These are phyloP conservation scores for Lepidothrix coronata DNA, from an alignment of 2,113 vertebrate species.

Conservation along the genomic window DNA sequence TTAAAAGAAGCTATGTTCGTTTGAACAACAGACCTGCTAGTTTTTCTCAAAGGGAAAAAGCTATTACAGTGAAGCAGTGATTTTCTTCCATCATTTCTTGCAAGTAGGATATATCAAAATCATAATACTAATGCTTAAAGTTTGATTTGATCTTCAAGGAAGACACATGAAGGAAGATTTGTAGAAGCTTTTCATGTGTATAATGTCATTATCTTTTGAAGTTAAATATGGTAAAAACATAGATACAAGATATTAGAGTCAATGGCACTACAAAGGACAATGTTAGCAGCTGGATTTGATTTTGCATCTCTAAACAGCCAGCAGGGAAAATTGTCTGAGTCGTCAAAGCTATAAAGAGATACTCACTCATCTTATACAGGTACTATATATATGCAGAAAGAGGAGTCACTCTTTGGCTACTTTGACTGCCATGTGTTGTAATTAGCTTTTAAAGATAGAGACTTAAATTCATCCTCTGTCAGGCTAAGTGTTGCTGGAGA, in stretches of 20 bases:
- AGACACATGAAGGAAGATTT: not conserved
- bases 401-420: not conserved
- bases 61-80: not conserved
- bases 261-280: not conserved
- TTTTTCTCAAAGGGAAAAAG: not conserved
- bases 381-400: not conserved
- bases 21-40: not conserved
- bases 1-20: not conserved
- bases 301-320: not conserved
- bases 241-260: not conserved
- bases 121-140: not conserved
- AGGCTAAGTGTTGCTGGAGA: not conserved
- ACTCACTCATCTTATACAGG: fast-evolving
- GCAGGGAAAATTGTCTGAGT: not conserved
- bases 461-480: not conserved
- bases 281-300: not conserved
- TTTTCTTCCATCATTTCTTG: slow-evolving; percentile 2
- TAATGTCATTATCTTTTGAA: slow-evolving; percentile 10
- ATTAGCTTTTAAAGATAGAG: not conserved
- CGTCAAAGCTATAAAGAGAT: not conserved
- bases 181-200: not conserved
- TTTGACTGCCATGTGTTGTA: not conserved
- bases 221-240: not conserved
- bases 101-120: not conserved
- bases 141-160: not conserved